Evolutionary conservation across 2,888 invertebrate genomes (phyloP), one percentile per base, ranked within the genome.

Genomic region (Heliconius sara): DNA sequence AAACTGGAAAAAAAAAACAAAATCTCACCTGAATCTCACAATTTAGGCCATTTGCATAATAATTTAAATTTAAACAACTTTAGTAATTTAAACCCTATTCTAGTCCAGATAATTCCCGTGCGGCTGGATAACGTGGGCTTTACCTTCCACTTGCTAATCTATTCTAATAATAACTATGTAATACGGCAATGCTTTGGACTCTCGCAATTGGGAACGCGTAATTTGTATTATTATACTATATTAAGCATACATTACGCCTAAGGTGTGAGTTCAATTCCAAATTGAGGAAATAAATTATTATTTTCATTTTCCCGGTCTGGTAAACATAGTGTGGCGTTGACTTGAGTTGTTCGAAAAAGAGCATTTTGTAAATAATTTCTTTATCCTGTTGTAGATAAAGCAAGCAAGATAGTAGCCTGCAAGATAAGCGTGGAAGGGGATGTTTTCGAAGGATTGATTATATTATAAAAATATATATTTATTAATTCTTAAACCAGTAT

Each of bases 121-220:
- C 34, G 73, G n/a, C 73, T 73, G 57, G 73, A 73, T 73, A 60
- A 73, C 57, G 34, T 57, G 60, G 57, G 34, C 34, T 73, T 73
- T 71, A 60, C 34, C 34, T 73, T 73, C 57, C n/a, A 73, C 34
- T 60, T 34, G 73, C 57, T 73, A 73, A 73, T 73, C 73, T 73
- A 60, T 73, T 73, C 73, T 73, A 73, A 60, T 73, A 73, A 73
- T 39, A 60, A 60, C 73, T 34, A n/a, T 57, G n/a, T 73, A 60
- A 73, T n/a, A 73, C 34, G 57, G 34, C 60, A 57, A 73, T 60
- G 57, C 57, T 73, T 60, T 57, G n/a, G 0, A n/a, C 73, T 34
- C 7, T 57, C n/a, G 34, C 22, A 6, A 34, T 60, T 13, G n/a
- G 30, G 7, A 12, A 73, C 3, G 34, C n/a, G 16, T 25, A 25